Conservation (phyloP, 2,888 invertebrate species). For the Trachelus iudaicus region DNA sequence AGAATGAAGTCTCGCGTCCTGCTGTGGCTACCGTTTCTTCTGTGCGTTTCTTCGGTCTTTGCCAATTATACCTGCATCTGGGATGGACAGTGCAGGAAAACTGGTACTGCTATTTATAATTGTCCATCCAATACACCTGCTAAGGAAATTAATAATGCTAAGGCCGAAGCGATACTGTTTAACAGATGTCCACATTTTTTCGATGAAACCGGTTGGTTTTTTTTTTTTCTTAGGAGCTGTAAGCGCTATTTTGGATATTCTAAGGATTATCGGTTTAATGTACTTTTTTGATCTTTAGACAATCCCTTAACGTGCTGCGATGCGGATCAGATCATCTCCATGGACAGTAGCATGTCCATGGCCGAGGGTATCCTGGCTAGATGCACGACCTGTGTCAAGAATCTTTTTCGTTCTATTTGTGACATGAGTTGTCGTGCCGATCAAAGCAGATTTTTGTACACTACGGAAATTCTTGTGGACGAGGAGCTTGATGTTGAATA, state of each 20-base stretch:
- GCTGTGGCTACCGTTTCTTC: constrained; percentile 15
- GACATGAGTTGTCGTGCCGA: constrained; percentile 82
- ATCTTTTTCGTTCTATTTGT: constrained; percentile 82
- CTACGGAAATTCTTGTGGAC: constrained; percentile 35
- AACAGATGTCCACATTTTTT: constrained; percentile 74
- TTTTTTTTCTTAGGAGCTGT: background rate
- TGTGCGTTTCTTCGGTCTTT: constrained; percentile 5
- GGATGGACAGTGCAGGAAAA: constrained; percentile 70
- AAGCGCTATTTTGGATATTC: background rate
- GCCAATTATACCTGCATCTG: constrained; percentile 67
- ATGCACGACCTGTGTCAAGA: constrained; percentile 85
- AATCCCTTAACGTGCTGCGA: constrained; percentile 74
- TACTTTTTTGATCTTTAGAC: constrained; percentile 33
- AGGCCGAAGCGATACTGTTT: constrained; percentile 66
- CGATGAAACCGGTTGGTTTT: constrained; percentile 34
- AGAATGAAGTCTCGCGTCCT: constrained; percentile 26
- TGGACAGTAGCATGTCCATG: constrained; percentile 70
- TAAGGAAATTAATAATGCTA: constrained; percentile 52
- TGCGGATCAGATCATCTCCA: constrained; percentile 66
- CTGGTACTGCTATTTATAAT: constrained; percentile 51
- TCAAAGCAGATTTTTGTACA: constrained; percentile 73
- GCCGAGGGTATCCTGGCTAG: constrained; percentile 78
- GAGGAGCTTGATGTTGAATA: constrained; percentile 12
- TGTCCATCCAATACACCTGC: constrained; percentile 65
- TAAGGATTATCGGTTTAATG: background rate